These are phyloP conservation scores for Priocnemis perturbator DNA, from an alignment of 2,888 invertebrate species.

Conservation along the genomic window DNA sequence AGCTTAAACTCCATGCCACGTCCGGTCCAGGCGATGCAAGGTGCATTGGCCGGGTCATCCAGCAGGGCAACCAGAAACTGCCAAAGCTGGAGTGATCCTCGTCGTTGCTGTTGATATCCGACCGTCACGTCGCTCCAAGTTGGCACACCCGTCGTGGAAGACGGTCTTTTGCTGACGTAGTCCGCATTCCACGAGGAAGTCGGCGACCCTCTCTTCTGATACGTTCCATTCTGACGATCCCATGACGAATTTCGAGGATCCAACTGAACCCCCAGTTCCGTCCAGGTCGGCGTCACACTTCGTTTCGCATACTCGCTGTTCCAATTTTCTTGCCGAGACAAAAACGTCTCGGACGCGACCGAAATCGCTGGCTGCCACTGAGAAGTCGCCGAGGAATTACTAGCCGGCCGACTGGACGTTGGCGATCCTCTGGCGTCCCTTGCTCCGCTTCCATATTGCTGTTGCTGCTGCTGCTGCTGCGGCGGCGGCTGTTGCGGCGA, in stretches of 20 bases:
- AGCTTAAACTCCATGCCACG: constrained; percentile 96
- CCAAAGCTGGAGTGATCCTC: constrained; percentile 94
- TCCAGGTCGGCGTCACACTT: constrained; percentile 67
- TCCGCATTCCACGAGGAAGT: constrained; percentile 64
- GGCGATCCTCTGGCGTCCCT: constrained; percentile 62
- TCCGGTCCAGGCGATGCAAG: constrained; percentile 96
- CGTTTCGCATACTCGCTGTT: constrained; percentile 51
- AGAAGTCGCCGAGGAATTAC: constrained; percentile 62
- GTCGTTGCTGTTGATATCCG: constrained; percentile 77
- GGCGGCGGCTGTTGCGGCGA: constrained; percentile 54
- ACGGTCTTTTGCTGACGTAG: constrained; percentile 59
- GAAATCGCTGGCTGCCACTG: constrained; percentile 59
- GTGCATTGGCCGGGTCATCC: constrained; percentile 83
- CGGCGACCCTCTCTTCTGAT: constrained; percentile 65
- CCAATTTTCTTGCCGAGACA: constrained; percentile 60
- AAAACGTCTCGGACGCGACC: constrained; percentile 43
- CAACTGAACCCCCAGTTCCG: constrained; percentile 64
- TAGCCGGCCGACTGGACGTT: constrained; percentile 61
- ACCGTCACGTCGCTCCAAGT: constrained; percentile 67
- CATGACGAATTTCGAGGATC: constrained; percentile 62
- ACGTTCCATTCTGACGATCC: constrained; percentile 63
- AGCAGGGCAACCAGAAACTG: constrained; percentile 93
- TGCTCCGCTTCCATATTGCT: constrained; percentile 52
- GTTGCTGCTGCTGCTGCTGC: constrained; percentile 52
- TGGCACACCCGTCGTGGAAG: constrained; percentile 55